Evolutionary conservation across 2,888 invertebrate genomes (phyloP).

Genomic region (Sthenelais limicola): DNA sequence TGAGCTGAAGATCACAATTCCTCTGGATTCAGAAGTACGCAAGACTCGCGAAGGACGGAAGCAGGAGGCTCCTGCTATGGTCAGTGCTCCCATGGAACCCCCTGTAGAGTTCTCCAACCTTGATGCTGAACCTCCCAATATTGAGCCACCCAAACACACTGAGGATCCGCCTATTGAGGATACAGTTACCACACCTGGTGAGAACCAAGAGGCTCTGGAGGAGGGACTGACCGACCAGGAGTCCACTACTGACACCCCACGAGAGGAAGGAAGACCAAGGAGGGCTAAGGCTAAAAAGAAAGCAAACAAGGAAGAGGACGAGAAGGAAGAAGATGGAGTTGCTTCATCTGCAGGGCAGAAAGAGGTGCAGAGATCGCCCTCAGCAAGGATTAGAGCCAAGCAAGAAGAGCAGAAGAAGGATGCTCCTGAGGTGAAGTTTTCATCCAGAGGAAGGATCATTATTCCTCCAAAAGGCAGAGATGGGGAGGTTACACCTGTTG

Average conservation of each 20-base stretch:
- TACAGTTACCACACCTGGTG: not conserved
- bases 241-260: not conserved
- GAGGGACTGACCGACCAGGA: slow-evolving; percentile 21
- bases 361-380: slow-evolving; percentile 22
- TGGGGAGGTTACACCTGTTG: slow-evolving; percentile 43
- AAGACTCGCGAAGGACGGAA: slow-evolving; percentile 31
- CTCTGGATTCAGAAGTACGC: slow-evolving; percentile 25
- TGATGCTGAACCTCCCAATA: not conserved
- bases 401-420: slow-evolving; percentile 34
- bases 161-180: slow-evolving; percentile 14
- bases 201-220: slow-evolving; percentile 10
- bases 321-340: slow-evolving; percentile 3
- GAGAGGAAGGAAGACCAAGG: not conserved
- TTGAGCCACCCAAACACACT: slow-evolving; percentile 18
- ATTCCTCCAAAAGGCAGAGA: slow-evolving; percentile 49
- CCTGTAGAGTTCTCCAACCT: not conserved
- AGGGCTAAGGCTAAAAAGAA: slow-evolving; percentile 9
- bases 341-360: not conserved
- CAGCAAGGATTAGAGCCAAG: slow-evolving; percentile 19
- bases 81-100: slow-evolving; percentile 20
- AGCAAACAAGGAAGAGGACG: slow-evolving; percentile 8
- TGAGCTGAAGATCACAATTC: slow-evolving; percentile 29
- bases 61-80: slow-evolving; percentile 23
- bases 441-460: slow-evolving; percentile 49
- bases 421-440: slow-evolving; percentile 38